These are phyloP conservation scores for Allacma fusca DNA, from an alignment of 2,888 invertebrate genomes.

Conservation along the genomic window DNA sequence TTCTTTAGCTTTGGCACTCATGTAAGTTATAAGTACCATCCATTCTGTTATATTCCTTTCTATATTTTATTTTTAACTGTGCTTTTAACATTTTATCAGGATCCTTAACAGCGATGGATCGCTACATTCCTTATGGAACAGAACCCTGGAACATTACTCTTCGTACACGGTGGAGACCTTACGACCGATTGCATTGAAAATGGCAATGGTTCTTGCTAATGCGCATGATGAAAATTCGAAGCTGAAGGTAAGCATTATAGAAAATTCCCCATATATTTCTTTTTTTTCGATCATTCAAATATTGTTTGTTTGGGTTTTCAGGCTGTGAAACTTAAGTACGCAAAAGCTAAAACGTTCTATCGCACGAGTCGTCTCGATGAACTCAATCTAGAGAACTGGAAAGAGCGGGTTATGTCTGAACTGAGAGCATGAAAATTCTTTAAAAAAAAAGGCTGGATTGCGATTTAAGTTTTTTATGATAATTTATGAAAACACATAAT, in stretches of 20 bases:
- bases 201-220: constrained; percentile 75
- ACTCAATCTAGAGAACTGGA: constrained; percentile 29
- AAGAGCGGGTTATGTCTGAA: constrained; percentile 21
- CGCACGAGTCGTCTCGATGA: constrained; percentile 16
- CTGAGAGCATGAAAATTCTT: background rate
- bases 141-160: constrained; percentile 79
- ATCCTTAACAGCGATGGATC: constrained; percentile 63
- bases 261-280: constrained; percentile 47
- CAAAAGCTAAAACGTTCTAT: constrained; percentile 22
- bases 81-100: constrained; percentile 47
- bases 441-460: no score
- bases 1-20: constrained; percentile 78
- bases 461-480: background rate
- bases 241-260: constrained; percentile 67
- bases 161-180: constrained; percentile 76
- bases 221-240: constrained; percentile 72
- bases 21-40: constrained; percentile 63
- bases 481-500: background rate
- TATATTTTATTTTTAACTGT: background rate
- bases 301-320: constrained; percentile 36
- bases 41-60: background rate
- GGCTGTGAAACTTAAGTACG: constrained; percentile 75
- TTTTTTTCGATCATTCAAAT: background rate
- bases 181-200: constrained; percentile 72
- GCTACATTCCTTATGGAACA: constrained; percentile 74